Evolutionary conservation across 2,113 vertebrate species (phyloP).

Genomic region (Bos javanicus): DNA sequence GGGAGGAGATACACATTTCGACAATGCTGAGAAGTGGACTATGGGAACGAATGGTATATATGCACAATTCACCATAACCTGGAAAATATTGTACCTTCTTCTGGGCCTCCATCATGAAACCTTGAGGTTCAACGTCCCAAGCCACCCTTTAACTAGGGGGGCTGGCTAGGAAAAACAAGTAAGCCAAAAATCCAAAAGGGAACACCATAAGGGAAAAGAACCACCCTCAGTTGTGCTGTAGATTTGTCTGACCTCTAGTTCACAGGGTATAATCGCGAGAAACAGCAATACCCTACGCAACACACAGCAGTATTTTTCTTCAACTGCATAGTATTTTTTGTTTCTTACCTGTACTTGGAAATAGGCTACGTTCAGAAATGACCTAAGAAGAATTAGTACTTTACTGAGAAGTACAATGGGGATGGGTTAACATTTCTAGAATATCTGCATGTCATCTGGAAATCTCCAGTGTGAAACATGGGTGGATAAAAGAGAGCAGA

Average conservation of each 20-base stretch:
- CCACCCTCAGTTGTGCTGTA: background rate
- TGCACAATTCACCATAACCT: constrained; percentile 64
- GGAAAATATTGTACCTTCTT: constrained; percentile 71
- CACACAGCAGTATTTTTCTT: background rate
- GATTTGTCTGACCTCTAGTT: constrained; percentile 7
- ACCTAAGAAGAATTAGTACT: background rate
- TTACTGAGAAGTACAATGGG: background rate
- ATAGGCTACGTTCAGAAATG: background rate
- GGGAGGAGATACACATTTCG: constrained; percentile 72
- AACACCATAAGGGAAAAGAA: constrained; percentile 37
- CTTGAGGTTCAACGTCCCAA: constrained; percentile 71
- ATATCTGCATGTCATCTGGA: background rate
- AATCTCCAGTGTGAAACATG: background rate
- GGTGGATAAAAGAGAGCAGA: background rate
- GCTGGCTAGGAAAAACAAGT: constrained; percentile 62
- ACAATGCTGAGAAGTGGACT: constrained; percentile 73
- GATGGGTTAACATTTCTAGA: background rate
- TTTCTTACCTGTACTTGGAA: background rate
- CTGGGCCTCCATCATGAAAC: constrained; percentile 75
- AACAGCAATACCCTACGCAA: background rate
- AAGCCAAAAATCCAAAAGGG: constrained; percentile 60
- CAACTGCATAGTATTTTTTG: rapidly evolving
- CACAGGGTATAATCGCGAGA: background rate
- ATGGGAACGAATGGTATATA: constrained; percentile 69
- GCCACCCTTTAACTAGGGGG: constrained; percentile 49